Percentiles rank a stretch among this genome's conserved stretches.
phyloP scores from a whole-genome alignment of 2,888 invertebrate species.

The Harpalus rufipes region DNA sequence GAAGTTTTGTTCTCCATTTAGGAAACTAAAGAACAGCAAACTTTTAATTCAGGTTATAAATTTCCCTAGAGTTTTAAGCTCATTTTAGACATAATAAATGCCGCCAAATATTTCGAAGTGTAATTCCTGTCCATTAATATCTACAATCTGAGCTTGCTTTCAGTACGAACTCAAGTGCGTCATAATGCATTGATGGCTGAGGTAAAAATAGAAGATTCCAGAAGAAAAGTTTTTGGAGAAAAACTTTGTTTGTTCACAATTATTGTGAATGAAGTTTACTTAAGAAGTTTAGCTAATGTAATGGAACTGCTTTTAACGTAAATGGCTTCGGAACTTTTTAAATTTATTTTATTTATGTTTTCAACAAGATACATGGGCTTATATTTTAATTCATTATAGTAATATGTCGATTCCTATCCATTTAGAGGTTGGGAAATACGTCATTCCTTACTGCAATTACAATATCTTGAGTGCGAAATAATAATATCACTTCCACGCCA shows the following conservation, averaged over 20 bases:
- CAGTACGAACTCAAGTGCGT: not conserved
- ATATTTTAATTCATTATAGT: too few relatives aligned
- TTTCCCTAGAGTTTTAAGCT: slow-evolving; percentile 56
- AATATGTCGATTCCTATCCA: too few relatives aligned
- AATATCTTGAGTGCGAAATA: too few relatives aligned
- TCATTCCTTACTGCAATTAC: too few relatives aligned
- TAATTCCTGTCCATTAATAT: slow-evolving; percentile 49
- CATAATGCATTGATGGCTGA: slow-evolving; percentile 32
- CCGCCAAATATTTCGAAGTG: slow-evolving; percentile 36
- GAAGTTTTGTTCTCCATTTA: slow-evolving; percentile 20
- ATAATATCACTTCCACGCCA: too few relatives aligned
- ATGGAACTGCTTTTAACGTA: slow-evolving; percentile 39
- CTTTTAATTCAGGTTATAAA: slow-evolving; percentile 59
- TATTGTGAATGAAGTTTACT: slow-evolving; percentile 32
- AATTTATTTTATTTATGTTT: slow-evolving; percentile 35
- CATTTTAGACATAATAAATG: slow-evolving; percentile 57
- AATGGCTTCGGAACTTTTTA: slow-evolving; percentile 22
- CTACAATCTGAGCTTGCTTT: not conserved
- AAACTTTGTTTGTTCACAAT: slow-evolving; percentile 34
- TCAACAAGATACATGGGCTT: not conserved
- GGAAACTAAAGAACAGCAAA: slow-evolving; percentile 46
- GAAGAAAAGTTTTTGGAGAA: slow-evolving; percentile 9
- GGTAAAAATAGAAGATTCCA: slow-evolving; percentile 8
- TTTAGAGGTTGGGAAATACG: too few relatives aligned
- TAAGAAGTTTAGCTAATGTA: slow-evolving; percentile 34